Conservation (phyloP, 1,140 invertebrate species). For the Temnothorax curvispinosus region DNA sequence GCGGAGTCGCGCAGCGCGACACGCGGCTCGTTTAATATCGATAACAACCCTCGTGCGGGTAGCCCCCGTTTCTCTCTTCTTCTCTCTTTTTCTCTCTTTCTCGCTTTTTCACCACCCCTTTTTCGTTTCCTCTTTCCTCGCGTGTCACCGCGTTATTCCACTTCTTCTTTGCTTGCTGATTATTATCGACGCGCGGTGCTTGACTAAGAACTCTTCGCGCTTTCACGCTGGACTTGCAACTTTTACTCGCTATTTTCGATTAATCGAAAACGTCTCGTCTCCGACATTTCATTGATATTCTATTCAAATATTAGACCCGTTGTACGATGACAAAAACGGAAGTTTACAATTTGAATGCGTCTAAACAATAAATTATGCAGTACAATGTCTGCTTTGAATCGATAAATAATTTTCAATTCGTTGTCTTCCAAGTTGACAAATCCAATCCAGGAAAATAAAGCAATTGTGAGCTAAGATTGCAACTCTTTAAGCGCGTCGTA, state of each 20-base stretch:
- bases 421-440: neutral
- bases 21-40: slow-evolving; percentile 58
- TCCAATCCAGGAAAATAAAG: neutral
- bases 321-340: neutral
- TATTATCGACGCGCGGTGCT: slow-evolving; percentile 36
- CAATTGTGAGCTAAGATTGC: neutral
- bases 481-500: slow-evolving; percentile 4
- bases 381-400: neutral
- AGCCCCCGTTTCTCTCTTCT: neutral
- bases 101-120: neutral
- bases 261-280: neutral
- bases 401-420: neutral
- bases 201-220: slow-evolving; percentile 43
- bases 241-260: slow-evolving; percentile 14
- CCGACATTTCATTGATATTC: neutral
- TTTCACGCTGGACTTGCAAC: slow-evolving; percentile 36
- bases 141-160: slow-evolving; percentile 40
- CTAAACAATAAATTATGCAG: neutral
- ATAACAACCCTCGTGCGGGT: slow-evolving; percentile 32
- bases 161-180: slow-evolving; percentile 21
- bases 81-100: neutral
- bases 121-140: slow-evolving; percentile 5
- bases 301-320: neutral
- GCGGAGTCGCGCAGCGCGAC: slow-evolving; percentile 44
- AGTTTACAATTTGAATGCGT: neutral